phyloP scores from a whole-genome alignment of 1,140 invertebrate genomes.

The Nymphalis io region DNA sequence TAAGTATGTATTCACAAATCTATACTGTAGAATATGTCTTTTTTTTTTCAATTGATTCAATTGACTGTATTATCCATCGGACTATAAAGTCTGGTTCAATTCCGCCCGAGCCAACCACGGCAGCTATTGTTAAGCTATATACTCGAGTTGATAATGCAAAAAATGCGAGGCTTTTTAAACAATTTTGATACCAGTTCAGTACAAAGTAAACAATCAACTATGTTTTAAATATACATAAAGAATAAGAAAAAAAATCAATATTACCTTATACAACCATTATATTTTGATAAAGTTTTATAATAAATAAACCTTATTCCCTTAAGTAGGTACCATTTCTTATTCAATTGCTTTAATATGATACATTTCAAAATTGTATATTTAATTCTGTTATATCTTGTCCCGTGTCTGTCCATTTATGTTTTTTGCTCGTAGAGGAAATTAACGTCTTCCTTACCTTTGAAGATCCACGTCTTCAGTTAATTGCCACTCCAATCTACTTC shows the following conservation, averaged over 20 bases:
- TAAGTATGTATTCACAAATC: background rate
- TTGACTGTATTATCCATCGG: slow-evolving; percentile 46
- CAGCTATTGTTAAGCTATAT: slow-evolving; percentile 45
- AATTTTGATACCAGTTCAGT: background rate
- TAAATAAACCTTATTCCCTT: no score
- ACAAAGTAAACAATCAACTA: background rate
- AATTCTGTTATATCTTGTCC: background rate
- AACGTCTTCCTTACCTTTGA: slow-evolving; percentile 49
- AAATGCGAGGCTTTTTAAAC: slow-evolving; percentile 10
- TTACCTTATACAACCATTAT: no score
- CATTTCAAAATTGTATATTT: slow-evolving; percentile 1
- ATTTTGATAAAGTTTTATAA: no score
- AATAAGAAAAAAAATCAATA: background rate
- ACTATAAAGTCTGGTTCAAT: slow-evolving; percentile 35
- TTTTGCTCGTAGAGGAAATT: slow-evolving; percentile 44
- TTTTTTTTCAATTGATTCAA: slow-evolving; percentile 49
- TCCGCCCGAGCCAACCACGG: slow-evolving; percentile 38
- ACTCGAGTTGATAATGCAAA: slow-evolving; percentile 5
- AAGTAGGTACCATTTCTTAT: background rate
- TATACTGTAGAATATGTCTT: slow-evolving; percentile 11
- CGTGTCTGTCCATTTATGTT: slow-evolving; percentile 23
- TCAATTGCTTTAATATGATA: background rate
- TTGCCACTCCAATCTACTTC: slow-evolving; percentile 44
- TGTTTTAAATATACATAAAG: background rate
- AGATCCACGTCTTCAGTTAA: slow-evolving; percentile 46